Conservation (phyloP, 2,113 vertebrate species). For the Tympanuchus pallidicinctus region DNA sequence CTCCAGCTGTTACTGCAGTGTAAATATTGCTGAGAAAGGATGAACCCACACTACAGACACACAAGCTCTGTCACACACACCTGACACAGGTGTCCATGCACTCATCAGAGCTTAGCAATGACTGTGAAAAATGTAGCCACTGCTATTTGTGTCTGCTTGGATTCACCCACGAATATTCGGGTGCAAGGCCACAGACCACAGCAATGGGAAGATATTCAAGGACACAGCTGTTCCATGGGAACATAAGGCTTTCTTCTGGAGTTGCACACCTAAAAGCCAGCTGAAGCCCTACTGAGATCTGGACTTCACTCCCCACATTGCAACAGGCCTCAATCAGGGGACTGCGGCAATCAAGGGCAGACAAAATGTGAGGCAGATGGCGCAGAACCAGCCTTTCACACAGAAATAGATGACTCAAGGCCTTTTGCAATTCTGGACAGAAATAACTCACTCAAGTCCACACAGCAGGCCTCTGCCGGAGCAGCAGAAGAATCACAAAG, state of each 20-base stretch:
- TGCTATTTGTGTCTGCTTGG: fast-evolving
- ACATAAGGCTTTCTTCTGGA: not conserved
- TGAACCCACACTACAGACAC: not conserved
- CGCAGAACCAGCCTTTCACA: not conserved
- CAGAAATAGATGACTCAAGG: not conserved
- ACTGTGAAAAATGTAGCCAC: fast-evolving
- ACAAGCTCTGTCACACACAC: not conserved
- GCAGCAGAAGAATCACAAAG: conserved; percentile 26
- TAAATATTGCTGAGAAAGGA: not conserved
- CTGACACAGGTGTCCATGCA: fast-evolving
- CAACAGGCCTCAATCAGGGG: not conserved
- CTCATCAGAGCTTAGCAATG: not conserved
- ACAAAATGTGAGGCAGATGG: not conserved
- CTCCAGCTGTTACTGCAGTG: not conserved
- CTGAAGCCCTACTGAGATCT: not conserved
- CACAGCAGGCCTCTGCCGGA: conserved; percentile 5
- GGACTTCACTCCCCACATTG: not conserved
- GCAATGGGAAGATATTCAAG: not conserved
- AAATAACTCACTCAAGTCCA: not conserved
- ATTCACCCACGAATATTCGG: not conserved
- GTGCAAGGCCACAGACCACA: not conserved
- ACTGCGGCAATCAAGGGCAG: conserved; percentile 18
- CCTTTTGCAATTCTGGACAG: conserved; percentile 14
- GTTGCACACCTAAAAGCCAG: not conserved
- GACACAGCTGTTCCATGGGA: not conserved